Evolutionary conservation across 1,140 invertebrate species (phyloP).

Genomic region (Drosophila pruinosa): DNA sequence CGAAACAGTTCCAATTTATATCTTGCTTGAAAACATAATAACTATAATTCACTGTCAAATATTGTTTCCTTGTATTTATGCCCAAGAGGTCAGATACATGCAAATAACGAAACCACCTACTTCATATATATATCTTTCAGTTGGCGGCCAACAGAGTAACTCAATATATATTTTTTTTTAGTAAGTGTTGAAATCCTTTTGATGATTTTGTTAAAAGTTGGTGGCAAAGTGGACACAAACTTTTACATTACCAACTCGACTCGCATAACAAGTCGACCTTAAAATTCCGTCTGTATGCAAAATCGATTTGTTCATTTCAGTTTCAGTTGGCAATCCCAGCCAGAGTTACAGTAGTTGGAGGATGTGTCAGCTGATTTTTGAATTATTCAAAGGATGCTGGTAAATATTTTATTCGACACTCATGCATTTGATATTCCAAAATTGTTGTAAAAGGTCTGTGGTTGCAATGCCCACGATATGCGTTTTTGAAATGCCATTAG

Average conservation of each 20-base stretch:
- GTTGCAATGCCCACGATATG: slow-evolving; percentile 43
- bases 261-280: slow-evolving; percentile 22
- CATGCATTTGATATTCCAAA: slow-evolving; percentile 50
- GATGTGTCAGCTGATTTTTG: slow-evolving; percentile 29
- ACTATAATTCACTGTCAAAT: background rate
- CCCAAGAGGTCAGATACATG: background rate
- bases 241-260: slow-evolving; percentile 33
- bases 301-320: slow-evolving; percentile 33
- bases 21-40: background rate
- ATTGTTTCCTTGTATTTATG: background rate
- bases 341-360: background rate
- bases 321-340: background rate
- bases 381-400: slow-evolving; percentile 40
- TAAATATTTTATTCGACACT: slow-evolving; percentile 36
- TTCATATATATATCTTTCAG: background rate
- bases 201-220: slow-evolving; percentile 39
- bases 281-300: slow-evolving; percentile 42
- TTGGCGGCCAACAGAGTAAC: background rate
- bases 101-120: slow-evolving; percentile 16
- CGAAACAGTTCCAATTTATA: background rate
- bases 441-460: slow-evolving; percentile 63
- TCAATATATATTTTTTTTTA: background rate
- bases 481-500: slow-evolving; percentile 77
- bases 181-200: slow-evolving; percentile 33
- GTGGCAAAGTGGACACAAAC: slow-evolving; percentile 19